Evolutionary conservation across 92 coral and sea anemone species (phyloP).

Genomic region (Parazoanthus swiftii): DNA sequence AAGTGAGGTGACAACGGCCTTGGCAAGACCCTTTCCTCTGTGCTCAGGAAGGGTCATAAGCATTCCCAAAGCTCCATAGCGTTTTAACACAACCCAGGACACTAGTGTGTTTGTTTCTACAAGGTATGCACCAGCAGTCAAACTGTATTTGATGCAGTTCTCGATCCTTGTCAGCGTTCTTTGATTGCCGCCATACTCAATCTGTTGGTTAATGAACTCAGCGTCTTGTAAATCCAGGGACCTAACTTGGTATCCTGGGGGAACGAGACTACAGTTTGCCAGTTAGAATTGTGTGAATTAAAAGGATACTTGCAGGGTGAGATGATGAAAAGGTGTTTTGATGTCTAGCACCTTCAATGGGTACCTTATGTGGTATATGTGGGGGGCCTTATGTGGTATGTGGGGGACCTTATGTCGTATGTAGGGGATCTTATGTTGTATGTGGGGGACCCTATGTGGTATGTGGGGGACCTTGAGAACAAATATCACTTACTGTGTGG

Average conservation of each 20-base stretch:
- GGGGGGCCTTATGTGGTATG: too few relatives aligned
- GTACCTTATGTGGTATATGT: too few relatives aligned
- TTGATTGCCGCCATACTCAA: slow-evolving; percentile 32
- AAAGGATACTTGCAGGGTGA: too few relatives aligned
- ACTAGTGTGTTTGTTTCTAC: slow-evolving; percentile 41
- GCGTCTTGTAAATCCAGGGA: slow-evolving; percentile 19
- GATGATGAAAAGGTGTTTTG: too few relatives aligned
- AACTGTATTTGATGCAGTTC: slow-evolving; percentile 34
- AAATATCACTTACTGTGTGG: neutral
- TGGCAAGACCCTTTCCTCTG: slow-evolving; percentile 48
- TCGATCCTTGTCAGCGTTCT: slow-evolving; percentile 24
- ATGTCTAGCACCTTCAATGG: too few relatives aligned
- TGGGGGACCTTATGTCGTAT: too few relatives aligned
- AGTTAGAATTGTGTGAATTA: neutral
- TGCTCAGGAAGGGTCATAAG: slow-evolving; percentile 32
- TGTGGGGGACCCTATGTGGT: too few relatives aligned
- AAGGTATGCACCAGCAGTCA: slow-evolving; percentile 44
- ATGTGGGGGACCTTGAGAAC: too few relatives aligned
- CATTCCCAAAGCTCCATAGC: slow-evolving; percentile 37
- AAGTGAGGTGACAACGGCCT: slow-evolving; percentile 34
- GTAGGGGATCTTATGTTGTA: too few relatives aligned
- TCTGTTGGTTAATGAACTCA: neutral
- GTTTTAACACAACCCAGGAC: slow-evolving; percentile 37
- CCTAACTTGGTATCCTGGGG: slow-evolving; percentile 33
- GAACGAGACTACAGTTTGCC: slow-evolving; percentile 15